Evolutionary conservation across 2,888 invertebrate species (phyloP).

Genomic region (Netelia fuscicornis): DNA sequence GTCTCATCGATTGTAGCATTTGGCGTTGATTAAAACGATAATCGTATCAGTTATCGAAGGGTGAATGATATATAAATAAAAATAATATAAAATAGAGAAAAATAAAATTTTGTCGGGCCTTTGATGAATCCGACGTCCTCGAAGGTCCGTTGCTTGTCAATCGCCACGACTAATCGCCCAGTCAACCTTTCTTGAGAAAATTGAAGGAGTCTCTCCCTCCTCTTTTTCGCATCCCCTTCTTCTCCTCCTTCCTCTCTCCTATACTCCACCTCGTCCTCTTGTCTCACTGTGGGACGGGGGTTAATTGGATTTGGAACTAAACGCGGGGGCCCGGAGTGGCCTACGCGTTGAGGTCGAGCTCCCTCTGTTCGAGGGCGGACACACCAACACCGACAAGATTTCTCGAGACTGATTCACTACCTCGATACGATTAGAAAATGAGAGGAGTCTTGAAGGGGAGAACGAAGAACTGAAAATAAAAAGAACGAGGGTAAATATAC

Average conservation of each 20-base stretch:
- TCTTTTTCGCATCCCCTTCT: no score
- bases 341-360: constrained; percentile 34
- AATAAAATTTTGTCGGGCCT: background rate
- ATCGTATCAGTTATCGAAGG: constrained; percentile 36
- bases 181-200: constrained; percentile 57
- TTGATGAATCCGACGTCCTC: constrained; percentile 24
- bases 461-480: background rate
- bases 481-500: background rate
- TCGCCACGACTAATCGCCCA: constrained; percentile 54
- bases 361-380: constrained; percentile 5
- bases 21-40: background rate
- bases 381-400: constrained; percentile 32
- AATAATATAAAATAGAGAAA: background rate
- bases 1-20: no score
- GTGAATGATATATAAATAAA: background rate
- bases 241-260: no score
- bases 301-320: constrained; percentile 62
- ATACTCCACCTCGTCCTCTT: no score
- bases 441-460: background rate
- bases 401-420: constrained; percentile 47
- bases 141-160: background rate
- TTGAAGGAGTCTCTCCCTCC: constrained; percentile 32
- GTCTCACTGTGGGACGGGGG: constrained; percentile 40
- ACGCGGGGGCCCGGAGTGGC: constrained; percentile 2
- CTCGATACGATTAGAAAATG: constrained; percentile 25